Evolutionary conservation across 2,113 vertebrate genomes (phyloP), one percentile per base, ranked within the genome.

Genomic region (Burhinus bistriatus): DNA sequence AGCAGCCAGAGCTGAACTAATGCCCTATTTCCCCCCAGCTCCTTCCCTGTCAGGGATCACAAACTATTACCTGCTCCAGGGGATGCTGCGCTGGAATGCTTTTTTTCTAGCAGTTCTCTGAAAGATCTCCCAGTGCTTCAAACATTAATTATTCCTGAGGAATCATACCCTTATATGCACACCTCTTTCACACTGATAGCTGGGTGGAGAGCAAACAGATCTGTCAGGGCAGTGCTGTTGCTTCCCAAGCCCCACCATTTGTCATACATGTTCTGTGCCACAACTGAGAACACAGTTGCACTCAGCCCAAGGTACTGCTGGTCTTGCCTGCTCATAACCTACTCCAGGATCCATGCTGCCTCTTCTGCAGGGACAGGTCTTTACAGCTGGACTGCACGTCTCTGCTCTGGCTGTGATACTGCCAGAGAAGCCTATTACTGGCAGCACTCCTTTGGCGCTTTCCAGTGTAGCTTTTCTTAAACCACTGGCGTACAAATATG

Each of bases 201-300:
- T 52, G 38, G 7, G 16, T 49, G 20, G 32, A 44, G 4, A 81
- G 17, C 83, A 44, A 49, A 40, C 7, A 30, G 22, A 32, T 52
- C 57, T 27, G 19, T 12, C 58, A 57, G 42, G 32, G 42, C 78
- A 66, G 18, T 19, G 45, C 45, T 76, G 68, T 2, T 57, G 15
- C 58, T 76, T n/a, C 51, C 73, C 45, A 44, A 40, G 83, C 57
- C n/a, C 27, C 16, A 45, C 18, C 4, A 2, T 52, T 4, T 34
- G 7, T 13, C 55, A 45, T 10, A 12, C 9, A 1, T 0, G 2
- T 15, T 22, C 30, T 17, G 45, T 45, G 76, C 1, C 30, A 13
- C 27, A 4, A 9, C 76, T 8, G 7, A 22, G 27, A 12, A 15
- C 12, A 5, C 0, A 0, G 64, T 36, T 54, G 47, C 30, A 3